Evolutionary conservation across 2,888 invertebrate species (phyloP).

Genomic region (Stratiomys singularior): DNA sequence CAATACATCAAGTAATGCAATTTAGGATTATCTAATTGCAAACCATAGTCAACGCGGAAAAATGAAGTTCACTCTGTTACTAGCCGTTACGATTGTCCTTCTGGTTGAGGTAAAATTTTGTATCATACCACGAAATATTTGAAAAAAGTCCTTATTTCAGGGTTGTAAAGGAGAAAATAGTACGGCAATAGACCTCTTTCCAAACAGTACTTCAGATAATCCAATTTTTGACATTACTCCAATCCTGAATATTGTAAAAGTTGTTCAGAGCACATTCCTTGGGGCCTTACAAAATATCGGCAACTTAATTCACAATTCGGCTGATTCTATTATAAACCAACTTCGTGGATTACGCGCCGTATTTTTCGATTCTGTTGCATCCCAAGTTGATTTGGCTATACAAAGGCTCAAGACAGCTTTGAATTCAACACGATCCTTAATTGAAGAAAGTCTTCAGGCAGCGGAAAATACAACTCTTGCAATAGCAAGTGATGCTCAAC

Average conservation of each 20-base stretch:
- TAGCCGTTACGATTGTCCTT: too few species aligned
- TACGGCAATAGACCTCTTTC: not conserved
- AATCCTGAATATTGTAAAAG: not conserved
- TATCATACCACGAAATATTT: too few species aligned
- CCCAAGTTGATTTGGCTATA: not conserved
- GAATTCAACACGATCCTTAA: not conserved
- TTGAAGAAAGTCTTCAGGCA: not conserved
- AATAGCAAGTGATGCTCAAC: not conserved
- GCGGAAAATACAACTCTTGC: not conserved
- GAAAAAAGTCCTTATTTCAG: too few species aligned
- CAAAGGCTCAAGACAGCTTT: not conserved
- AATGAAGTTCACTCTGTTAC: too few species aligned
- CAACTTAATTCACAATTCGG: not conserved
- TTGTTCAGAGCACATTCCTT: not conserved
- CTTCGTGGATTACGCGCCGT: not conserved
- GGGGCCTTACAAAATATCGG: not conserved
- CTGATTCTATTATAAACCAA: not conserved
- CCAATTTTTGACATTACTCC: constrained; percentile 5
- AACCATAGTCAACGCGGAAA: too few species aligned
- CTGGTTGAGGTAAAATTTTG: too few species aligned
- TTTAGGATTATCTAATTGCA: too few species aligned
- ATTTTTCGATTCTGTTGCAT: not conserved
- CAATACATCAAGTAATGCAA: too few species aligned
- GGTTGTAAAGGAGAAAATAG: too few species aligned
- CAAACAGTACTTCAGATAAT: not conserved